Conservation (phyloP, 2,888 invertebrate species). For the Ferrisia virgata region DNA sequence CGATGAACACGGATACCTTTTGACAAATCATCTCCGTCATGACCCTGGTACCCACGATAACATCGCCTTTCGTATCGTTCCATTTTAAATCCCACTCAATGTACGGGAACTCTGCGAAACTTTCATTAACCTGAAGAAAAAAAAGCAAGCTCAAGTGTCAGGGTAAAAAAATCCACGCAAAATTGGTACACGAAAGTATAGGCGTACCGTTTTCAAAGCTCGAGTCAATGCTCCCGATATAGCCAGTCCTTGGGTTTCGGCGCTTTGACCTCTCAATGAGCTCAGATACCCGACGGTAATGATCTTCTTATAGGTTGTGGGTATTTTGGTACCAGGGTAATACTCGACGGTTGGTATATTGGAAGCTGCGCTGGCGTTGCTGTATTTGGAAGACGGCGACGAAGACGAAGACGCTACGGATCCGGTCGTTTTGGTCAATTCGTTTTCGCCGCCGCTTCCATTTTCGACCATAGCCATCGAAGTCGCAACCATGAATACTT, state of each 20-base stretch:
- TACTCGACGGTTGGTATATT: constrained; percentile 43
- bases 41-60: constrained; percentile 74
- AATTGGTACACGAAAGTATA: no score
- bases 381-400: constrained; percentile 35
- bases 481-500: neutral
- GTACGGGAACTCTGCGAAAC: neutral
- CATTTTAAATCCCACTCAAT: constrained; percentile 63
- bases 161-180: neutral
- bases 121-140: neutral
- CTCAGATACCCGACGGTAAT: constrained; percentile 84
- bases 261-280: constrained; percentile 68
- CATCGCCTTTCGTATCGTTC: constrained; percentile 83
- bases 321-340: neutral
- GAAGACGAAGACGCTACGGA: constrained; percentile 51
- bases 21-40: constrained; percentile 89
- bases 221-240: constrained; percentile 87
- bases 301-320: constrained; percentile 51
- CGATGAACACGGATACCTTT: constrained; percentile 88
- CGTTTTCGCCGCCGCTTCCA: constrained; percentile 53
- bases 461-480: constrained; percentile 51
- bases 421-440: constrained; percentile 54
- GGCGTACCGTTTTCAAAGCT: constrained; percentile 77
- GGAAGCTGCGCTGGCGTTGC: constrained; percentile 45
- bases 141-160: neutral
- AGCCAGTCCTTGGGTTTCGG: constrained; percentile 71